These are phyloP conservation scores for Parauchenoglanis ngamensis DNA, from an alignment of 2,797 vertebrate genomes.

Conservation along the genomic window DNA sequence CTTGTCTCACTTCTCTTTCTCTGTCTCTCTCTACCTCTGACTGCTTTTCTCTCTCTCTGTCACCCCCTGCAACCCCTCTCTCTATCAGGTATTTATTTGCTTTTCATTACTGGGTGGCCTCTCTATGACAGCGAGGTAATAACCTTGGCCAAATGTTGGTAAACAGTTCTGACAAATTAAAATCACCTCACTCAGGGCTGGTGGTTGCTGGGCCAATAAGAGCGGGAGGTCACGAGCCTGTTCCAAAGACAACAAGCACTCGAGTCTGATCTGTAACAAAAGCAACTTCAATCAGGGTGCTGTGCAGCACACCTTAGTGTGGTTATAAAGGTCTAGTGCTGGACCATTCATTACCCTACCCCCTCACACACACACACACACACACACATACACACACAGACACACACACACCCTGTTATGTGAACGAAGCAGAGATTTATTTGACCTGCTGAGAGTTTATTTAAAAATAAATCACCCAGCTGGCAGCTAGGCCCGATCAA, in stretches of 20 bases:
- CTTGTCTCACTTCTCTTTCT: constrained; percentile 6
- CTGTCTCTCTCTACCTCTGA: constrained; percentile 1
- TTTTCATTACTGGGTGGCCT: constrained; percentile 79
- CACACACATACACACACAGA: not conserved
- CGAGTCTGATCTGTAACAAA: constrained; percentile 50
- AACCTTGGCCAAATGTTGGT: constrained; percentile 73
- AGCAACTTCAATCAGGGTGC: constrained; percentile 44
- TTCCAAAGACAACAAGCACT: constrained; percentile 43
- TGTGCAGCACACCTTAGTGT: constrained; percentile 24
- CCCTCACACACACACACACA: constrained; percentile 40
- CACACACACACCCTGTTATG: constrained; percentile 29
- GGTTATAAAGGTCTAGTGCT: constrained; percentile 76
- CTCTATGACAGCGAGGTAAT: constrained; percentile 77
- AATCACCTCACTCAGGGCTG: constrained; percentile 75
- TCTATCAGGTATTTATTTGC: constrained; percentile 71
- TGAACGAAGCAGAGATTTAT: constrained; percentile 47
- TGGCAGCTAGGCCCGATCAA: constrained; percentile 45
- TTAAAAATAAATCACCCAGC: constrained; percentile 62
- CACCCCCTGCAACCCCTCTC: constrained; percentile 22
- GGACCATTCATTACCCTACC: constrained; percentile 68
- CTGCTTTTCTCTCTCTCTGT: not conserved
- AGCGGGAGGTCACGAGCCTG: constrained; percentile 45
- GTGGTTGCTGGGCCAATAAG: constrained; percentile 44
- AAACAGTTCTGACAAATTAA: constrained; percentile 86
- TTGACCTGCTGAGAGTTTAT: constrained; percentile 48